These are phyloP conservation scores for Rhyacophila evoluta DNA, from an alignment of 2,888 invertebrate genomes.

Conservation along the genomic window DNA sequence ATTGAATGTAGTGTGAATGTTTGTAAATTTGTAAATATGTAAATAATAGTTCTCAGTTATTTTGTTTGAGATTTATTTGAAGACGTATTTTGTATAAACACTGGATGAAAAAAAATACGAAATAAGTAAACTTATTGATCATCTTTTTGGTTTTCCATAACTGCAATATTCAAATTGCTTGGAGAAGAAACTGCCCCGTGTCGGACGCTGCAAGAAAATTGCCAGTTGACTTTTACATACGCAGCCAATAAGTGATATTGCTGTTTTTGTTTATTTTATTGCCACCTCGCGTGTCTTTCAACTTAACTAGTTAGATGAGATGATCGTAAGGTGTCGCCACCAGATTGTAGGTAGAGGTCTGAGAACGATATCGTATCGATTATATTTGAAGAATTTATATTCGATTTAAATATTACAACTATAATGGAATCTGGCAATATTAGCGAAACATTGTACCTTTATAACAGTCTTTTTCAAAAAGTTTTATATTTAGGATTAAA, in stretches of 20 bases:
- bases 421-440: too few relatives aligned
- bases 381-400: background rate
- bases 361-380: background rate
- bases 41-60: too few relatives aligned
- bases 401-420: too few relatives aligned
- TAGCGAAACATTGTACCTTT: too few relatives aligned
- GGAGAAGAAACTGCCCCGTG: slow-evolving; percentile 24
- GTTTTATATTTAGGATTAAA: too few relatives aligned
- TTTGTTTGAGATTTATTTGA: too few relatives aligned
- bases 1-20: too few relatives aligned
- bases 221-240: background rate
- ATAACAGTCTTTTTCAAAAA: too few relatives aligned
- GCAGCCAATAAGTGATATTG: slow-evolving; percentile 26
- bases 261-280: slow-evolving; percentile 39
- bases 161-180: background rate
- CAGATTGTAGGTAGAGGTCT: background rate
- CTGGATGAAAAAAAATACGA: too few relatives aligned
- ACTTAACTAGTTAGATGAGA: background rate
- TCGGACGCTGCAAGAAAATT: slow-evolving; percentile 26
- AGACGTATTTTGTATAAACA: too few relatives aligned
- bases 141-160: background rate
- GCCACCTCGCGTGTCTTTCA: slow-evolving; percentile 23
- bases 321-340: background rate
- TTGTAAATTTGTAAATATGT: too few relatives aligned
- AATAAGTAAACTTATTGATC: too few relatives aligned